A percentile compares a stretch with the other conserved stretches of the same genome.
Conservation (phyloP, 2,797 vertebrate species). For the Pangasius mekongensis region DNA sequence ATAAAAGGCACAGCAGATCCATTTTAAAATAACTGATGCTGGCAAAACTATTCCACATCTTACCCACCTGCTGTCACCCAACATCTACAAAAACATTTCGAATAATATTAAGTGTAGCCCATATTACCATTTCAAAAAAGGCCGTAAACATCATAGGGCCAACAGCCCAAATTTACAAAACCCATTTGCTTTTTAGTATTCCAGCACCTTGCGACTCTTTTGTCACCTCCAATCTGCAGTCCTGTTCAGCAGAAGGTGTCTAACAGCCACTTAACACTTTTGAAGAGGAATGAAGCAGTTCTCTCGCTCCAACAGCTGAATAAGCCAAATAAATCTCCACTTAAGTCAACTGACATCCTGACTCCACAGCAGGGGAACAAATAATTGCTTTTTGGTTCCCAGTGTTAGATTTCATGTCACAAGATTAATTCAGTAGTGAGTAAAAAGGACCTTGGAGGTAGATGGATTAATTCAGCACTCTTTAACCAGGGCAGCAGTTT, state of each 20-base stretch:
- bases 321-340: constrained; percentile 33
- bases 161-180: not conserved
- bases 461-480: constrained; percentile 36
- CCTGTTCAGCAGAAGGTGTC: not conserved
- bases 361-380: constrained; percentile 27
- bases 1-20: not conserved
- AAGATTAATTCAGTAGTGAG: constrained; percentile 51
- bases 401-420: constrained; percentile 47
- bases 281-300: constrained; percentile 26
- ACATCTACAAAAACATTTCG: not conserved
- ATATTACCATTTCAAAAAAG: not conserved
- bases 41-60: not conserved
- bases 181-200: not conserved
- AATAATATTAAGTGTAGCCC: not conserved
- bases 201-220: not conserved
- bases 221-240: not conserved
- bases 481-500: constrained; percentile 41
- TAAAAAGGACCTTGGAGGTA: constrained; percentile 27
- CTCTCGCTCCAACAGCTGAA: not conserved
- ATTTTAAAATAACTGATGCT: not conserved
- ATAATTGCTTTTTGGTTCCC: constrained; percentile 53
- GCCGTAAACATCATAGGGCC: not conserved
- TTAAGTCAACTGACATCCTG: constrained; percentile 20
- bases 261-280: constrained; percentile 40
- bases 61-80: not conserved